Percentiles rank a stretch among this genome's conserved stretches.
phyloP scores from a whole-genome alignment of 2,888 invertebrate genomes.

The Gisinianus flammeolus region DNA sequence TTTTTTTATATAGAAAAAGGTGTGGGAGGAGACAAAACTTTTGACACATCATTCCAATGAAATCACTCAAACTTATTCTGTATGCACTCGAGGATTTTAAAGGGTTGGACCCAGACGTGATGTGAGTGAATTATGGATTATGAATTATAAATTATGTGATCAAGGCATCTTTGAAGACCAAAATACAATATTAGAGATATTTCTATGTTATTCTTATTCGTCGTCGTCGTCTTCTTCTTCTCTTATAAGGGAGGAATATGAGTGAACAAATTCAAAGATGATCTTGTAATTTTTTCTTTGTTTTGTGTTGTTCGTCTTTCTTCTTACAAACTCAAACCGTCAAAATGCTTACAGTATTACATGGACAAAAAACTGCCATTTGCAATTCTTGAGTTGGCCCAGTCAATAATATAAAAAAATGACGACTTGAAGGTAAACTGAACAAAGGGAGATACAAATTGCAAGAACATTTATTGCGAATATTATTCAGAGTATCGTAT shows the following conservation, averaged over 20 bases:
- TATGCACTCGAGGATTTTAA: background rate
- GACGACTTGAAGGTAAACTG: background rate
- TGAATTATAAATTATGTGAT: background rate
- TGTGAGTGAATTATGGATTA: constrained; percentile 1
- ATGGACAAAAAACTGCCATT: background rate
- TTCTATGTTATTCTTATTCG: background rate
- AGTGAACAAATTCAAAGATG: too few relatives aligned
- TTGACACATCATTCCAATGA: constrained; percentile 14
- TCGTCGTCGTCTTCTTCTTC: background rate
- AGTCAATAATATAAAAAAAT: background rate
- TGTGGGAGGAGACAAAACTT: constrained; percentile 6
- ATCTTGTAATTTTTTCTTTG: background rate
- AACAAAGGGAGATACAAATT: background rate
- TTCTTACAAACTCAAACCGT: too few relatives aligned
- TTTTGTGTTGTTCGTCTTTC: background rate
- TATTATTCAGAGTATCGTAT: too few relatives aligned
- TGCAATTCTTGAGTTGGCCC: background rate
- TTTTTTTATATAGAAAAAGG: background rate
- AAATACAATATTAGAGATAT: too few relatives aligned
- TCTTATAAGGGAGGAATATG: too few relatives aligned
- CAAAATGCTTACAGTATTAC: background rate
- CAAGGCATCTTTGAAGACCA: background rate
- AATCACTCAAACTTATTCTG: constrained; percentile 16
- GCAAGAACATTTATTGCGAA: background rate
- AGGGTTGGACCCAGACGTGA: background rate